phyloP scores from a whole-genome alignment of 2,797 vertebrate species.

The Notoglanidium macrostoma region DNA sequence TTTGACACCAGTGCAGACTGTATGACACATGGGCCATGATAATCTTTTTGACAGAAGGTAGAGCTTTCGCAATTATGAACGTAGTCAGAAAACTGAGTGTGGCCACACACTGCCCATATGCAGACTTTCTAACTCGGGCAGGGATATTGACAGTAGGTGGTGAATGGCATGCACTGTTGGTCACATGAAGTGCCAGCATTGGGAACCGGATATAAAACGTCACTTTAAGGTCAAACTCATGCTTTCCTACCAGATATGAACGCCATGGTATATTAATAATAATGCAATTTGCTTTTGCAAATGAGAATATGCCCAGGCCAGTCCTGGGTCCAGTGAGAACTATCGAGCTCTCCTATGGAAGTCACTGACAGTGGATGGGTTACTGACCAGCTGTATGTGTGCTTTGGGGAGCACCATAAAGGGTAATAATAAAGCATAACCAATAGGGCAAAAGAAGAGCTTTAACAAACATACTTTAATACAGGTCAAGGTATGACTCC shows the following conservation, averaged over 20 bases:
- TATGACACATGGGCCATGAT: not conserved
- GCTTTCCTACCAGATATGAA: not conserved
- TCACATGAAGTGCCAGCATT: not conserved
- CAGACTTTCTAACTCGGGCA: not conserved
- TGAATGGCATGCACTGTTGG: conserved; percentile 4
- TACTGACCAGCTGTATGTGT: not conserved
- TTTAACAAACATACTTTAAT: not conserved
- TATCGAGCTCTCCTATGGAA: not conserved
- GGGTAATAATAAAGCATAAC: not conserved
- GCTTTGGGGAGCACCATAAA: not conserved
- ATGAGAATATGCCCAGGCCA: not conserved
- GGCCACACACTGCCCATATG: conserved; percentile 5
- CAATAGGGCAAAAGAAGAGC: not conserved
- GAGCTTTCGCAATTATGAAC: not conserved
- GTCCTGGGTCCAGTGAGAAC: not conserved
- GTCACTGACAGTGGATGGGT: not conserved
- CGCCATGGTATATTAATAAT: not conserved
- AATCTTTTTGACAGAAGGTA: conserved; percentile 13
- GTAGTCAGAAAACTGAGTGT: not conserved
- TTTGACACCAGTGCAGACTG: conserved; percentile 7
- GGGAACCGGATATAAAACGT: not conserved
- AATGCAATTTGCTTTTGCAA: not conserved
- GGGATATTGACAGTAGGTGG: not conserved
- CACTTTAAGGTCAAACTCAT: not conserved
- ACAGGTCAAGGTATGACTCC: not conserved